Percentiles rank a stretch among this genome's conserved stretches.
Evolutionary conservation across 2,797 vertebrate species (phyloP).

Genomic region (Diceros bicornis): DNA sequence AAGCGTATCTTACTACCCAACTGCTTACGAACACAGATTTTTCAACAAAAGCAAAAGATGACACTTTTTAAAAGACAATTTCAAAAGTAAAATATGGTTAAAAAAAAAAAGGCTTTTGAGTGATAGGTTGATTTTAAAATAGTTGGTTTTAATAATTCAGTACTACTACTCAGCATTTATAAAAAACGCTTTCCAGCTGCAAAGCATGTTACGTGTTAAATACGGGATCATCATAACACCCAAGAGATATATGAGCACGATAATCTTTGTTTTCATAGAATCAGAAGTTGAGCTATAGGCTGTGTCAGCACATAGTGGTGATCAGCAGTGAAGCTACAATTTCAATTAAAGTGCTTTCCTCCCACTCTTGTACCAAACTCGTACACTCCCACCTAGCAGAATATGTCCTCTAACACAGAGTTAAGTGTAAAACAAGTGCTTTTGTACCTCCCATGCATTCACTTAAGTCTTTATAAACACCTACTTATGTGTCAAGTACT

Average conservation of each 20-base stretch:
- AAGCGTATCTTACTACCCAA: neutral
- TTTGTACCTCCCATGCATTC: neutral
- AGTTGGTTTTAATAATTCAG: constrained; percentile 2
- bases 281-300: neutral
- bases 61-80: neutral
- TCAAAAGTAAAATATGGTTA: neutral
- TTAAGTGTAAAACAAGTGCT: neutral
- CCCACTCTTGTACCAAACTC: neutral
- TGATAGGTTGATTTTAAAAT: constrained; percentile 15
- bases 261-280: neutral
- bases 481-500: neutral
- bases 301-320: neutral
- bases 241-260: neutral
- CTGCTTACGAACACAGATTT: neutral
- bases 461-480: neutral
- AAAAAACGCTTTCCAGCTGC: neutral
- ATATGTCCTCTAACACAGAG: neutral
- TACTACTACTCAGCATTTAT: neutral
- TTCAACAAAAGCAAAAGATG: constrained; percentile 35
- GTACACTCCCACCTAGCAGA: neutral
- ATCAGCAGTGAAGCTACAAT: neutral
- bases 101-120: neutral
- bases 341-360: neutral
- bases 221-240: neutral
- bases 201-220: neutral